Conservation (phyloP, 2,113 vertebrate species). For the Pelodiscus sinensis region DNA sequence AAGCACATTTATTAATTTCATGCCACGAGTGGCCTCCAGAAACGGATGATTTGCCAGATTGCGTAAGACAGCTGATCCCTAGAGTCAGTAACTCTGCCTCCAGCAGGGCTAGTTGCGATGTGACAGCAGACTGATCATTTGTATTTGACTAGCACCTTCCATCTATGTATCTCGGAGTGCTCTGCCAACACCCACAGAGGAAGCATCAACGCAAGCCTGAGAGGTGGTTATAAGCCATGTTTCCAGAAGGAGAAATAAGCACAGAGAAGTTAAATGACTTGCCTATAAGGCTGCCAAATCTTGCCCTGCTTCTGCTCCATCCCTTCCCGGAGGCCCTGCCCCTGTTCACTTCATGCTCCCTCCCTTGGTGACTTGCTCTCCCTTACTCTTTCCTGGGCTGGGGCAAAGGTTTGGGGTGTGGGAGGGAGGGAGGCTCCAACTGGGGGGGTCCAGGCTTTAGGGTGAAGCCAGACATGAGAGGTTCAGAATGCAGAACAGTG, state of each 20-base stretch:
- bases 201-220: not conserved
- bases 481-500: no score
- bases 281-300: not conserved
- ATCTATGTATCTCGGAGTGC: accelerated
- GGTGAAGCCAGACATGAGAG: no score
- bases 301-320: no score
- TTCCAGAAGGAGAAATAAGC: not conserved
- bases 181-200: not conserved
- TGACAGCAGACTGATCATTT: not conserved
- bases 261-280: not conserved
- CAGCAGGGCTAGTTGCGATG: not conserved
- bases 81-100: constrained; percentile 18
- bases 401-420: no score
- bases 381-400: no score
- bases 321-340: no score
- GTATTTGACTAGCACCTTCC: constrained; percentile 14
- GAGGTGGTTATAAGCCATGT: not conserved
- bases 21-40: constrained; percentile 29
- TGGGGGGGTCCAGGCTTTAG: no score
- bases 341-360: no score
- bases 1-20: constrained; percentile 15
- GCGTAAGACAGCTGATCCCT: constrained; percentile 24
- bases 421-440: no score
- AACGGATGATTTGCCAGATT: constrained; percentile 21
- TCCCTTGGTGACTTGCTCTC: no score